Percentiles rank a stretch among this genome's conserved stretches.
These are phyloP conservation scores for Pelodiscus sinensis DNA, from an alignment of 2,113 vertebrate genomes.

Conservation along the genomic window DNA sequence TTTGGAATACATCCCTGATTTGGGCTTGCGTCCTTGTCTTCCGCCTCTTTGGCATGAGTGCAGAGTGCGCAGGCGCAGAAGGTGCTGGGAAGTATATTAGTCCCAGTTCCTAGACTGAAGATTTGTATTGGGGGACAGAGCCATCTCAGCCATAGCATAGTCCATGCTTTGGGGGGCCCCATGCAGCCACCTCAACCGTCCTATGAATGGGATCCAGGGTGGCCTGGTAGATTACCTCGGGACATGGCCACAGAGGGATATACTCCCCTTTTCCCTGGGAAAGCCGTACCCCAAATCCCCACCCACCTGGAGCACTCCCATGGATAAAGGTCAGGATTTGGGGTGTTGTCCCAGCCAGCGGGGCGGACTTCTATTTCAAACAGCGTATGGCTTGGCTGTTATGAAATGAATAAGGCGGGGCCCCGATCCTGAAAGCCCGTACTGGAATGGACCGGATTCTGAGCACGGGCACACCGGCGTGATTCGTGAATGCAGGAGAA, in stretches of 20 bases:
- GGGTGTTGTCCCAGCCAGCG: not conserved
- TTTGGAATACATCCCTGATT: no score
- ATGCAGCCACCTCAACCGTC: not conserved
- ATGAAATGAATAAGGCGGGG: not conserved
- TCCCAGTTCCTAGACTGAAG: no score
- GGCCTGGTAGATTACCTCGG: no score
- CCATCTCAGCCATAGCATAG: no score
- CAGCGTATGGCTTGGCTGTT: not conserved
- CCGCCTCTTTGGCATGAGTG: no score
- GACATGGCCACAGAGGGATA: not conserved
- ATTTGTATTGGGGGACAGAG: no score
- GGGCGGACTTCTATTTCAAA: not conserved
- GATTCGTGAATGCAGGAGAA: not conserved
- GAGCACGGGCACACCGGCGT: not conserved
- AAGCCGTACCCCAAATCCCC: not conserved
- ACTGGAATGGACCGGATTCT: not conserved
- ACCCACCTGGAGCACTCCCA: not conserved
- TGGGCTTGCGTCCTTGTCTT: no score
- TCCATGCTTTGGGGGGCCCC: not conserved
- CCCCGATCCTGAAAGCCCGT: not conserved
- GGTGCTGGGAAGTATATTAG: no score
- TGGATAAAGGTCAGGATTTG: not conserved
- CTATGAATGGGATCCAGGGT: no score
- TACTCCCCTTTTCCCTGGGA: not conserved
- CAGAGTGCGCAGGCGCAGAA: no score